phyloP scores from a whole-genome alignment of 2,888 invertebrate species.

The Sarcophaga caerulescens region DNA sequence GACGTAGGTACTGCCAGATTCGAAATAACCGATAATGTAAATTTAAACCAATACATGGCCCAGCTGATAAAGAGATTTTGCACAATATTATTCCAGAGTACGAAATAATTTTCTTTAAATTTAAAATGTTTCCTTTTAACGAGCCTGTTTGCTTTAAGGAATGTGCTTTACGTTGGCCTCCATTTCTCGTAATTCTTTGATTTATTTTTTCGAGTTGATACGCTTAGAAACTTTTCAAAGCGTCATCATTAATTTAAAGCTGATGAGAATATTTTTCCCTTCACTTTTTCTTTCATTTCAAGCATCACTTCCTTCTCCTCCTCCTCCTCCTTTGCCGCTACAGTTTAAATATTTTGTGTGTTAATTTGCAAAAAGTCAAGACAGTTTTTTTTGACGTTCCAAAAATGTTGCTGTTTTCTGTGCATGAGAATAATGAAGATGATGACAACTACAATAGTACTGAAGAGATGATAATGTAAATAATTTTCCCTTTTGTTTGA shows the following conservation, averaged over 20 bases:
- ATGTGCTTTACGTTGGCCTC: too few species aligned
- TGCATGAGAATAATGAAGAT: slow-evolving; percentile 19
- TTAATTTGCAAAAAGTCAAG: slow-evolving; percentile 55
- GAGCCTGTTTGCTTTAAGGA: too few species aligned
- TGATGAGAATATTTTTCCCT: slow-evolving; percentile 38
- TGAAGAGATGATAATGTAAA: background rate
- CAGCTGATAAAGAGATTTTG: too few species aligned
- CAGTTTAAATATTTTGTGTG: background rate
- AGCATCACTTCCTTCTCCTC: background rate
- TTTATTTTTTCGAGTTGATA: background rate
- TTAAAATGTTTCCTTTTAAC: too few species aligned
- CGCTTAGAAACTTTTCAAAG: slow-evolving; percentile 32
- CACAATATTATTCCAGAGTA: too few species aligned
- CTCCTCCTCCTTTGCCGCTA: background rate
- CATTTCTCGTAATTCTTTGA: too few species aligned
- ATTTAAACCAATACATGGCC: too few species aligned
- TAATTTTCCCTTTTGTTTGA: background rate
- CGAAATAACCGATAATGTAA: too few species aligned
- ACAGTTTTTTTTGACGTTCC: slow-evolving; percentile 32
- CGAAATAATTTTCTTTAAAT: too few species aligned
- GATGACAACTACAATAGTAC: slow-evolving; percentile 10
- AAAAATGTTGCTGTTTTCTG: background rate
- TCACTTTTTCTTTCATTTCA: background rate
- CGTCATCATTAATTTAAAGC: slow-evolving; percentile 53
- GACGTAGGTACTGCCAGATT: too few species aligned